phyloP scores from a whole-genome alignment of 2,888 invertebrate species.

The Orthosia incerta region DNA sequence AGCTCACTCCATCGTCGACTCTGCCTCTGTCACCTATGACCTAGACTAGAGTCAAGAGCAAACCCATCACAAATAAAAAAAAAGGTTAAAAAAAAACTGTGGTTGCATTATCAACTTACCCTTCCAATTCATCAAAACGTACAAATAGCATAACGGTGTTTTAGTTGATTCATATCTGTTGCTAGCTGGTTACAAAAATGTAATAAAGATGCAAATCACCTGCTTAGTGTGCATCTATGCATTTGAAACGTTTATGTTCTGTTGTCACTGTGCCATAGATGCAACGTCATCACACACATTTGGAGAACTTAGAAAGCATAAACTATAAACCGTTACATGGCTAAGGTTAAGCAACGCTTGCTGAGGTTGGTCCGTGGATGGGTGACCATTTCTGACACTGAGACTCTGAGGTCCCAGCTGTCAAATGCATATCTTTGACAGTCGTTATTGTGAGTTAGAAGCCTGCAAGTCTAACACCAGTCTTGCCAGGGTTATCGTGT shows the following conservation, averaged over 20 bases:
- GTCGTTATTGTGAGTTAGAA: not conserved
- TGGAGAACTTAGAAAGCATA: not conserved
- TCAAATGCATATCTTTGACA: no score
- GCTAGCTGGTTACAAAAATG: conserved; percentile 6
- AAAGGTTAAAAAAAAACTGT: no score
- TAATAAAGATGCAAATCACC: conserved; percentile 12
- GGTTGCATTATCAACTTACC: not conserved
- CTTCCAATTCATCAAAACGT: not conserved
- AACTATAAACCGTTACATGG: not conserved
- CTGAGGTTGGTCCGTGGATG: no score
- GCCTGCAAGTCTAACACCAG: not conserved
- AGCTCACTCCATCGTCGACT: no score
- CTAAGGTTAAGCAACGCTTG: not conserved
- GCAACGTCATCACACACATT: conserved; percentile 1
- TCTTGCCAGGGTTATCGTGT: no score
- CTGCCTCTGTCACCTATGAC: no score
- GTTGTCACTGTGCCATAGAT: not conserved
- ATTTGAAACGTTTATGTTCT: not conserved
- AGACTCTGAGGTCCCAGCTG: no score
- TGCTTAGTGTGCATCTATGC: conserved; percentile 6
- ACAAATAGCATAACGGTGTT: not conserved
- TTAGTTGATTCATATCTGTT: not conserved
- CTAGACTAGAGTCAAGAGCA: no score
- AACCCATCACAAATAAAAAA: no score
- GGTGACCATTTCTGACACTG: no score